Evolutionary conservation across 2,888 invertebrate species (phyloP), one percentile per base, ranked within the genome.

Genomic region (Noctuana brunneofusca): DNA sequence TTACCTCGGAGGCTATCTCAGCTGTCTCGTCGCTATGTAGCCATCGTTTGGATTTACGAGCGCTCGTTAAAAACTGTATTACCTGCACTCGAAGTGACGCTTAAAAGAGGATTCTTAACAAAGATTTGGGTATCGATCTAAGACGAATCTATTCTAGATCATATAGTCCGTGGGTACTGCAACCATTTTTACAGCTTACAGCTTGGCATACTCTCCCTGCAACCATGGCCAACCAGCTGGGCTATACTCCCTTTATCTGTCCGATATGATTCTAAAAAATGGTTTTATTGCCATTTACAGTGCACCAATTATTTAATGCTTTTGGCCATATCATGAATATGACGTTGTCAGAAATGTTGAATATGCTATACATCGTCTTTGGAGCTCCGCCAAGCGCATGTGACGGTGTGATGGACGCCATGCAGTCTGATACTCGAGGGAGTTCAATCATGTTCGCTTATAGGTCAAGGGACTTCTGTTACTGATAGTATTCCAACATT

Each of bases 21-120:
- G 49, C 22, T 24, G 59, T 53, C 53, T 52, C 43, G 14, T 53
- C 59, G 50, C 48, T 62, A 55, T 62, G 62, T 55, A 49, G n/a
- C 35, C 27, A 49, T 62, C 54, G 14, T 55, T 55, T 16, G 55
- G 49, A 62, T 62, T 62, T 62, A 62, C 60, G 54, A 62, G 60
- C 48, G 49, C 54, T 49, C 60, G 54, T 55, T 62, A 62, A 55
- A 62, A 62, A 55, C 38, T 62, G 49, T 62, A 62, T 62, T 62
- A 62, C 55, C 54, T 49, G 5, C 49, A 55, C 27, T 18, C 38
- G 62, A 46, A 27, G 62, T 49, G 24, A 55, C 27, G 55, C 54
- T 35, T 48, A 12, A 46, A 38, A 38, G 48, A 32, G 48, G 53
- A 48, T 48, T 60, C 46, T 32, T 43, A 53, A 53, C 53, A 48